Percentiles rank a stretch among this genome's conserved stretches.
These are phyloP conservation scores for Mastacembelus armatus DNA, from an alignment of 2,797 vertebrate genomes.

Conservation along the genomic window DNA sequence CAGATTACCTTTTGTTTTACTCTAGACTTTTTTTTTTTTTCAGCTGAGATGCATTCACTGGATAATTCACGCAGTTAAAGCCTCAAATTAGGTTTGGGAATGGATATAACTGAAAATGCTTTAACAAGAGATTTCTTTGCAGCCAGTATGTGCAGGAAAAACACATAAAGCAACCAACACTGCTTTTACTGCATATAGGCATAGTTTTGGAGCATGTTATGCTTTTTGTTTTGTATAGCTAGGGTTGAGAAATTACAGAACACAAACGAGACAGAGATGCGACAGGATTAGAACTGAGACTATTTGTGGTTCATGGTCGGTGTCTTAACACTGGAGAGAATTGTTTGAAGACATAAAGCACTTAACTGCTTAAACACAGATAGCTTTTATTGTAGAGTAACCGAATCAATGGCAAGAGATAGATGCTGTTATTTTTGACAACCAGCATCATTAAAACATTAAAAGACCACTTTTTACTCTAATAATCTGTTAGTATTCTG, in stretches of 20 bases:
- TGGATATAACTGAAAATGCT: not conserved
- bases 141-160: not conserved
- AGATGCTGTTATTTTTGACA: not conserved
- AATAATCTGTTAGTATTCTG: too few species aligned
- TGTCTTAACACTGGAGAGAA: not conserved
- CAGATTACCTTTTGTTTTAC: too few species aligned
- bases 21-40: too few species aligned
- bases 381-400: slow-evolving; percentile 9
- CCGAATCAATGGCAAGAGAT: not conserved
- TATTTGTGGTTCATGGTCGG: not conserved
- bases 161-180: not conserved
- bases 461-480: too few species aligned
- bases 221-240: not conserved
- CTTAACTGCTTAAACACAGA: slow-evolving; percentile 6
- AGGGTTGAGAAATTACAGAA: not conserved
- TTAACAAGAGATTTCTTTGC: not conserved
- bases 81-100: not conserved
- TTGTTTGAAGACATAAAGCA: slow-evolving; percentile 1
- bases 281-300: not conserved
- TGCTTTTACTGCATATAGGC: not conserved
- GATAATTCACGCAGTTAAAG: not conserved
- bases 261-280: not conserved
- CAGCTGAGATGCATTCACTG: not conserved
- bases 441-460: not conserved
- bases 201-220: not conserved